Conservation (phyloP, 2,797 vertebrate genomes). For the Falco peregrinus region DNA sequence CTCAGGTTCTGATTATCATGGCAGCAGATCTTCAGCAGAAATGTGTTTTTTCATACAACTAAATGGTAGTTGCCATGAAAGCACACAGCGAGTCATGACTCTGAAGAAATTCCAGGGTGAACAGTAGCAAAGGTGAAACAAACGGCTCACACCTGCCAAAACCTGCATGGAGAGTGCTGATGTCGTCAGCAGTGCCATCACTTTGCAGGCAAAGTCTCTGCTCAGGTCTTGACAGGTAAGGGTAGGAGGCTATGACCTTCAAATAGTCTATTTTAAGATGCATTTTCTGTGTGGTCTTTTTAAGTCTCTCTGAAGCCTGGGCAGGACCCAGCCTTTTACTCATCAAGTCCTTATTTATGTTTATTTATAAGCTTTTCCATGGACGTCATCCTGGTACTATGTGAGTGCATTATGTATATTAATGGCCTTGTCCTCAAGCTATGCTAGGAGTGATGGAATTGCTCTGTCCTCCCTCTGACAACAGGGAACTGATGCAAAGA, state of each 20-base stretch:
- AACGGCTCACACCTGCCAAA: slow-evolving; percentile 67
- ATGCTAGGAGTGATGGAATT: slow-evolving; percentile 32
- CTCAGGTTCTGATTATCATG: slow-evolving; percentile 33
- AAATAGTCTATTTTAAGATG: slow-evolving; percentile 68
- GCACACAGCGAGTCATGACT: slow-evolving; percentile 62
- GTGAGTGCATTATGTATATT: slow-evolving; percentile 60
- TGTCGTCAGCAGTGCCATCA: slow-evolving; percentile 68
- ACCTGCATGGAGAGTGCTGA: slow-evolving; percentile 63
- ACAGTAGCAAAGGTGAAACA: slow-evolving; percentile 66
- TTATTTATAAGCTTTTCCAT: slow-evolving; percentile 70
- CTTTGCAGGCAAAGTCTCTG: slow-evolving; percentile 40
- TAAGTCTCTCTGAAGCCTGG: slow-evolving; percentile 54
- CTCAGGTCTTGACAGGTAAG: slow-evolving; percentile 64
- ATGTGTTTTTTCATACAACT: slow-evolving; percentile 30
- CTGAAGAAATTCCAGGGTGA: slow-evolving; percentile 70
- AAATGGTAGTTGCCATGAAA: slow-evolving; percentile 66
- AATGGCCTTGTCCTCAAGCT: slow-evolving; percentile 58
- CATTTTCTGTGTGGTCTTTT: slow-evolving; percentile 57
- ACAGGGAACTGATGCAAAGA: background rate
- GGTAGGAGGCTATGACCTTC: slow-evolving; percentile 62
- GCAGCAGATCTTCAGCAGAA: slow-evolving; percentile 54
- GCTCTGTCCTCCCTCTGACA: background rate
- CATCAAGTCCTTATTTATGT: slow-evolving; percentile 64
- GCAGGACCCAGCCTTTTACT: slow-evolving; percentile 59
- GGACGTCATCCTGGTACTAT: slow-evolving; percentile 41